phyloP scores from a whole-genome alignment of 2,888 invertebrate species.

The Synanthedon vespiformis region DNA sequence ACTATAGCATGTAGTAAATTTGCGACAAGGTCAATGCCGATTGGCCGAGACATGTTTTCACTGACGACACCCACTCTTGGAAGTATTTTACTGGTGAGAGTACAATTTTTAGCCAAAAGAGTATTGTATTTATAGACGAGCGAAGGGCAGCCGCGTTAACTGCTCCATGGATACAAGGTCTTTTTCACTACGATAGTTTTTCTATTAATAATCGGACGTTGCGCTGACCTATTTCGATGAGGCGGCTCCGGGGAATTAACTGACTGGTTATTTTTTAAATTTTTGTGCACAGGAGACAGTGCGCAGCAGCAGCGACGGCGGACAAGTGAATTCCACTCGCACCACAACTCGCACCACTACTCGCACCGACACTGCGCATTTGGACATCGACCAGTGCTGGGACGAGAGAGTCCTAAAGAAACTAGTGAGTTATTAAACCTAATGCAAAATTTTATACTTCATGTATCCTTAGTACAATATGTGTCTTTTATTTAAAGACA shows the following conservation, averaged over 20 bases:
- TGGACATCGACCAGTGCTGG: constrained; percentile 80
- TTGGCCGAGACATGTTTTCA: too few species aligned
- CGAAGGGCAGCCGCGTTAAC: constrained; percentile 3
- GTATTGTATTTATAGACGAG: neutral
- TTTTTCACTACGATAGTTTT: constrained; percentile 11
- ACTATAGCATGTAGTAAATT: constrained; percentile 7
- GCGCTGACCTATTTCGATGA: neutral
- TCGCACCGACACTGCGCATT: constrained; percentile 47
- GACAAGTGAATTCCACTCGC: constrained; percentile 58
- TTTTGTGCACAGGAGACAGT: constrained; percentile 52
- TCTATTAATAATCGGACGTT: constrained; percentile 5
- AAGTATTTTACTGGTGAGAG: too few species aligned
- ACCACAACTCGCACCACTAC: constrained; percentile 50
- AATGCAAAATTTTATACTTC: too few species aligned
- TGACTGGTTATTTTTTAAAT: neutral
- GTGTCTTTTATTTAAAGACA: too few species aligned
- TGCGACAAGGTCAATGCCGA: constrained; percentile 3
- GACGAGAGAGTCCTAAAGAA: constrained; percentile 79
- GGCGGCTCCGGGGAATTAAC: too few species aligned
- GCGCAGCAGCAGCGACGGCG: constrained; percentile 29
- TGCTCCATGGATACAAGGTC: constrained; percentile 14
- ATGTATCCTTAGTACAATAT: too few species aligned
- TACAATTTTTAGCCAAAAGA: too few species aligned
- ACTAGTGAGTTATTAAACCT: constrained; percentile 69
- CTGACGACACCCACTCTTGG: too few species aligned